Evolutionary conservation across 1,140 invertebrate genomes (phyloP), one percentile per base, ranked within the genome.

Genomic region (Bombus affinis): DNA sequence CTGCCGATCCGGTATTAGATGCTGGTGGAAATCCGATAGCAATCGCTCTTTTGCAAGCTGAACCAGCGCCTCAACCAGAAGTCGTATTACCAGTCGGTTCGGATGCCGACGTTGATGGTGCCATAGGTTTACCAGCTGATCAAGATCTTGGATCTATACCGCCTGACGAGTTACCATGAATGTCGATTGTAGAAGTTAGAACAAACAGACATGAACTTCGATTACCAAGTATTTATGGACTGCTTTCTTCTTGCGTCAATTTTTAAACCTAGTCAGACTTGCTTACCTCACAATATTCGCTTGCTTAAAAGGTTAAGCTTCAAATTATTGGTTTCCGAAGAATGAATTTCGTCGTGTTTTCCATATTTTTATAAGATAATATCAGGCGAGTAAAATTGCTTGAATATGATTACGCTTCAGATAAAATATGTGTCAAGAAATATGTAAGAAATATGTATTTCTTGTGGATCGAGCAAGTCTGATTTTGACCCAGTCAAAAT

Each of bases 1-100:
- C 98, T n/a, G 98, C 98, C 9, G 98, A 98, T 95, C 97, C 98
- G 4, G 96, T 96, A 3, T 91, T 97, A 65, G 96, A 97, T 91
- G 96, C 96, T 78, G 95, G 96, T 82, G 96, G 96, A 47, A 96
- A 96, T 93, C 95, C 96, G 0, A 95, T 96, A 87, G 93, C 90
- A 59, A 92, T 92, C 18, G 80, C 80, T 53, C 77, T 88, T 6
- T 32, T 88, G 8, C 81, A 88, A 75, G 10, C 82, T n/a, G 94
- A 92, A 47, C 88, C 90, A 0, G 71, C 90, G 1, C 81, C 93
- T 71, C 90, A 92, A 78, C 88, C 91, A 9, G 93, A 94, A 76
- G 81, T 89, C n/a, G 75, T 79, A 8, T 65, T 90, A 28, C 88
- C 92, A 9, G 82, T 91, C 12, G 93, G 93, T 32, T 88, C 88